Conservation (phyloP, 2,797 vertebrate species). For the Artibeus lituratus region DNA sequence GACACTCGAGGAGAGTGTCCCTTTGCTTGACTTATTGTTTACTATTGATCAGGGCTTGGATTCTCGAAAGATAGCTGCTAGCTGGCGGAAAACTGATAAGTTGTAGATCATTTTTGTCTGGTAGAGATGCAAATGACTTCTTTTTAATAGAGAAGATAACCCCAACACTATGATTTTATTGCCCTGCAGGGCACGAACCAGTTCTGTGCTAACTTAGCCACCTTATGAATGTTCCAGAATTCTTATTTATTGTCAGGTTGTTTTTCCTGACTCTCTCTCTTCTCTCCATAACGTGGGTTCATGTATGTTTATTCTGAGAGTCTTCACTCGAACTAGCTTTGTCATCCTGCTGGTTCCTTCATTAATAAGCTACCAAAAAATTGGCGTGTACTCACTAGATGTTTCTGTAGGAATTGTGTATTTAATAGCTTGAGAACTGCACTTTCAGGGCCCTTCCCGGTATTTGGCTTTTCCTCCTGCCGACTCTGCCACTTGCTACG, state of each 20-base stretch:
- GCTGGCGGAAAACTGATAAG: slow-evolving; percentile 22
- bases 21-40: slow-evolving; percentile 35
- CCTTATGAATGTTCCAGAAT: not conserved
- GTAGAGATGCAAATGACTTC: not conserved
- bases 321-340: not conserved
- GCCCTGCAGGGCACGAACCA: not conserved
- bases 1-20: slow-evolving; percentile 19
- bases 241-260: not conserved
- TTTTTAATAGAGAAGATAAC: not conserved
- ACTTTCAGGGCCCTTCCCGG: not conserved
- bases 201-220: not conserved
- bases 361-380: not conserved
- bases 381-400: not conserved
- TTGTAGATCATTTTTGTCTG: slow-evolving; percentile 27
- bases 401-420: not conserved
- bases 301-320: not conserved
- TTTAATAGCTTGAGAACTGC: not conserved
- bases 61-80: not conserved
- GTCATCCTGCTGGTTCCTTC: not conserved
- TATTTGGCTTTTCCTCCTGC: not conserved
- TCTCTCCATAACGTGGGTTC: not conserved
- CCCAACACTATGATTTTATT: not conserved
- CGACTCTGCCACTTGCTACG: not conserved
- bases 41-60: slow-evolving; percentile 31
- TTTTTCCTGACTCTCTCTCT: not conserved